Conservation (phyloP, 1,140 invertebrate genomes). For the Ganaspis sp. region DNA sequence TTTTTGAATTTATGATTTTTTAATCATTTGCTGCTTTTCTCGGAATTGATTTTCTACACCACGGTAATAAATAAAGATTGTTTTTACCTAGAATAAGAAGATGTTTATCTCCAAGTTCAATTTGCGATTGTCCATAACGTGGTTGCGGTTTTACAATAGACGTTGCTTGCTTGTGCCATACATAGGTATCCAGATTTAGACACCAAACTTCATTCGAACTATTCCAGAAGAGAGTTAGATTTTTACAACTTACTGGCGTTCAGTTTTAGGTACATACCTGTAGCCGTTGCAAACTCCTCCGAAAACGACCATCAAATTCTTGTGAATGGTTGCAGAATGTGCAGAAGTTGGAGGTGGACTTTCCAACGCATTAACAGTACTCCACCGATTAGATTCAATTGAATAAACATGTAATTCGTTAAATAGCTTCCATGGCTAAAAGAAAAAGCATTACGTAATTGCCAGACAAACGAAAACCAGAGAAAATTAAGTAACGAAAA, state of each 20-base stretch:
- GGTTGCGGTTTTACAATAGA: constrained; percentile 84
- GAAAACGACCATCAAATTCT: constrained; percentile 93
- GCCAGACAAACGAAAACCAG: not conserved
- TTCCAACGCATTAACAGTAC: constrained; percentile 80
- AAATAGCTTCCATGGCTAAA: constrained; percentile 86
- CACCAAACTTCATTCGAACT: constrained; percentile 94
- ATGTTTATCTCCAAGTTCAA: constrained; percentile 82
- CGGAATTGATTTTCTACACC: too few species aligned
- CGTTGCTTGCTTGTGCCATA: constrained; percentile 86
- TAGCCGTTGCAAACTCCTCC: constrained; percentile 81
- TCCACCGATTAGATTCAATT: constrained; percentile 90
- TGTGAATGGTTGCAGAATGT: constrained; percentile 94
- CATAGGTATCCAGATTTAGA: constrained; percentile 85
- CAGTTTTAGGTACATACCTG: constrained; percentile 53
- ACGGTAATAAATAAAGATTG: constrained; percentile 50
- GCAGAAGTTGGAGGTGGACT: constrained; percentile 89
- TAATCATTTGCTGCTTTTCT: too few species aligned
- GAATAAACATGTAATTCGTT: constrained; percentile 95
- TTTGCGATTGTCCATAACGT: constrained; percentile 94
- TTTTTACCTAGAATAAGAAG: constrained; percentile 82
- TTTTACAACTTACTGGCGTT: not conserved
- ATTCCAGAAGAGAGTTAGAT: not conserved
- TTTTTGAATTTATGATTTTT: too few species aligned
- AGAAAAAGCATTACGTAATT: constrained; percentile 42
- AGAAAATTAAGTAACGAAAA: constrained; percentile 10